Conservation (phyloP, 2,797 vertebrate species). For the Valencia hispanica region DNA sequence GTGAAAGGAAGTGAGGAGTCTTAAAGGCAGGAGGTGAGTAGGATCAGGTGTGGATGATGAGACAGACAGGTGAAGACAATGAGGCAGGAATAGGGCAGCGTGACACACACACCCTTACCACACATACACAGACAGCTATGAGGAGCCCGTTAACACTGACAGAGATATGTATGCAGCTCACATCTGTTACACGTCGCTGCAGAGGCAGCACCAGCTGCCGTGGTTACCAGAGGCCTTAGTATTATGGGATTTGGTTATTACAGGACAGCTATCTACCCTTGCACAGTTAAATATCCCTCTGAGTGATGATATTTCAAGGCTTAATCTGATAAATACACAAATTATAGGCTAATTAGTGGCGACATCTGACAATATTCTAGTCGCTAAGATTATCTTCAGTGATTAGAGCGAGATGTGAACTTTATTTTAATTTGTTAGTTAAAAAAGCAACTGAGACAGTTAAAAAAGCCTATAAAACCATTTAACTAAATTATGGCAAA, state of each 20-base stretch:
- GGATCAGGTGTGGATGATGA: no score
- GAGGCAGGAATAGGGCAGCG: no score
- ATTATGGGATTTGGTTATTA: slow-evolving; percentile 70
- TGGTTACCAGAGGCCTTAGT: slow-evolving; percentile 61
- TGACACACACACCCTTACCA: slow-evolving; percentile 6
- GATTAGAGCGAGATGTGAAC: slow-evolving; percentile 27
- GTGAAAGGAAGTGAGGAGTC: no score
- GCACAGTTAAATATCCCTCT: slow-evolving; percentile 40
- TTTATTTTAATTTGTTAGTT: slow-evolving; percentile 22
- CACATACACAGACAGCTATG: slow-evolving; percentile 44
- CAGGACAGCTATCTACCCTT: slow-evolving; percentile 55
- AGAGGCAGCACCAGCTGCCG: slow-evolving; percentile 77
- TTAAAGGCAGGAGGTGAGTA: no score
- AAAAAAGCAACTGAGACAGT: slow-evolving; percentile 18
- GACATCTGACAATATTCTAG: slow-evolving; percentile 70
- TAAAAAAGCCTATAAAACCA: no score
- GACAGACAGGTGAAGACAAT: no score
- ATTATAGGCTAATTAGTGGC: slow-evolving; percentile 66
- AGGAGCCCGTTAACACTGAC: slow-evolving; percentile 76
- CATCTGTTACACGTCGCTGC: slow-evolving; percentile 76
- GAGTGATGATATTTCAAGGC: slow-evolving; percentile 46
- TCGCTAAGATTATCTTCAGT: slow-evolving; percentile 45
- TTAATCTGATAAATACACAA: slow-evolving; percentile 59
- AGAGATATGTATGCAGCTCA: slow-evolving; percentile 81
- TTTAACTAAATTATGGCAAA: no score